Evolutionary conservation across 2,797 vertebrate genomes (phyloP).

Genomic region (Micromesistius poutassou): DNA sequence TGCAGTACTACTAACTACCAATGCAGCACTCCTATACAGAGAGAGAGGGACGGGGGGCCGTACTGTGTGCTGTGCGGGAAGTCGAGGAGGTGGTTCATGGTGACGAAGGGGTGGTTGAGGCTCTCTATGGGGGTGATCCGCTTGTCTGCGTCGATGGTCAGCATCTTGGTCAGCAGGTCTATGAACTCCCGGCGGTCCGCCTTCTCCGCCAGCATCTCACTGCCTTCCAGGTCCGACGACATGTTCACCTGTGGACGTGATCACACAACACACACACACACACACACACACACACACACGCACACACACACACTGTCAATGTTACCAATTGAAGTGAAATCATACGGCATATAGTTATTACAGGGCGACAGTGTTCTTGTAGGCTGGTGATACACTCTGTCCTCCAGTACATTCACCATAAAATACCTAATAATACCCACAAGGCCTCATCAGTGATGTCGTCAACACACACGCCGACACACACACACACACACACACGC

Average conservation of each 20-base stretch:
- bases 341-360: not conserved
- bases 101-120: conserved; percentile 96
- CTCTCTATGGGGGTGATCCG: conserved; percentile 97
- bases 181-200: conserved; percentile 97
- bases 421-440: conserved; percentile 55
- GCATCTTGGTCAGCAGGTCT: conserved; percentile 97
- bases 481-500: not conserved
- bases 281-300: conserved; percentile 9
- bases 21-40: not conserved
- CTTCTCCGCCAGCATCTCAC: conserved; percentile 97
- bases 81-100: conserved; percentile 95
- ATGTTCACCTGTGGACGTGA: conserved; percentile 87
- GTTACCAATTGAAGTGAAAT: not conserved
- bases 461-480: conserved; percentile 15
- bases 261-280: conserved; percentile 21
- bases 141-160: conserved; percentile 98
- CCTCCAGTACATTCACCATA: conserved; percentile 44
- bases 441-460: conserved; percentile 55
- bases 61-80: conserved; percentile 98
- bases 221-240: conserved; percentile 94
- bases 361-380: not conserved
- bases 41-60: conserved; percentile 26
- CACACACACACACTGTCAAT: not conserved
- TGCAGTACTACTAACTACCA: not conserved
- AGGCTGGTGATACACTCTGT: conserved; percentile 14